Percentiles rank a stretch among this genome's conserved stretches.
These are phyloP conservation scores for Callimorpha dominula DNA, from an alignment of 2,888 invertebrate species.

Conservation along the genomic window DNA sequence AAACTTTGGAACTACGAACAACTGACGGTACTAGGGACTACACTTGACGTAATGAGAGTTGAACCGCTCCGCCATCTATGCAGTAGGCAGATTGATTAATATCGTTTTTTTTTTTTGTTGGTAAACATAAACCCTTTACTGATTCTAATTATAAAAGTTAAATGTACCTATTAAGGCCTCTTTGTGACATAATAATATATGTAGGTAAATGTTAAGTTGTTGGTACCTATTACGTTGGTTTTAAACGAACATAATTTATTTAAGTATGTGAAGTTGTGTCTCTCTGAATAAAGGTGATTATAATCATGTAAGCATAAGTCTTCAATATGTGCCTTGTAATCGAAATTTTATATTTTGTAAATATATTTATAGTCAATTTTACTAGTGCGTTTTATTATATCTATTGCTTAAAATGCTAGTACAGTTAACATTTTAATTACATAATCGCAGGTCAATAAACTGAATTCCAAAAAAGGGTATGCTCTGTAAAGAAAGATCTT, in stretches of 20 bases:
- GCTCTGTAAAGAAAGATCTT: too few species aligned
- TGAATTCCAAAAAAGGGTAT: too few species aligned
- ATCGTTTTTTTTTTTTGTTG: too few species aligned
- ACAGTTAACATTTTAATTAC: too few species aligned
- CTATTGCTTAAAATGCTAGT: not conserved
- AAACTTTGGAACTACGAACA: not conserved
- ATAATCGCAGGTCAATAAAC: too few species aligned
- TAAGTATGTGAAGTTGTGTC: constrained; percentile 16
- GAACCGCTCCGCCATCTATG: too few species aligned
- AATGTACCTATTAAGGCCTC: not conserved
- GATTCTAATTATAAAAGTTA: not conserved
- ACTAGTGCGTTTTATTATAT: constrained; percentile 27
- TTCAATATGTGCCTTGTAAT: constrained; percentile 63
- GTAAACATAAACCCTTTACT: too few species aligned
- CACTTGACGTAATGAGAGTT: too few species aligned
- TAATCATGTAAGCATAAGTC: constrained; percentile 39
- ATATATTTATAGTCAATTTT: constrained; percentile 54
- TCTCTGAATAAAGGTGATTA: constrained; percentile 50
- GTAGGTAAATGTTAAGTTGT: too few species aligned
- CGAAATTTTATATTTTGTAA: constrained; percentile 74
- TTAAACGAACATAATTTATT: not conserved
- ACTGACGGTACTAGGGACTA: too few species aligned
- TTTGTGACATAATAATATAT: constrained; percentile 1
- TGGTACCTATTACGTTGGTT: not conserved
- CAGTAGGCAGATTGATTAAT: too few species aligned